phyloP scores from a whole-genome alignment of 2,888 invertebrate species.

The Erebia palarica region DNA sequence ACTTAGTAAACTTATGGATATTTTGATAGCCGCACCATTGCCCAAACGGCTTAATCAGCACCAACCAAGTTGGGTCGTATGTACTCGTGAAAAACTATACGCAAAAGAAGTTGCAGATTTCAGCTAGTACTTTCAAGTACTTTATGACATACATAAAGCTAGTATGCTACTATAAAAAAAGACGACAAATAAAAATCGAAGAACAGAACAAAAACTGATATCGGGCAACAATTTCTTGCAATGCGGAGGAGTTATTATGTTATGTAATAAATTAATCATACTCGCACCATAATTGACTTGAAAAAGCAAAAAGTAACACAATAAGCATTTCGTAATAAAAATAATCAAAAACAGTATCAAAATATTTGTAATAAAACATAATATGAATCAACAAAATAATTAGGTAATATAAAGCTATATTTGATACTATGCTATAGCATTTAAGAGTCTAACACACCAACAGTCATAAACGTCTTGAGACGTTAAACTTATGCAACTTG shows the following conservation, averaged over 20 bases:
- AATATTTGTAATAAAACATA: conserved; percentile 33
- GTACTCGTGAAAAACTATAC: background rate
- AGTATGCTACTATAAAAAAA: too few species aligned
- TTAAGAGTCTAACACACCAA: conserved; percentile 12
- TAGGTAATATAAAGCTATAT: background rate
- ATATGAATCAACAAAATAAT: conserved; percentile 36
- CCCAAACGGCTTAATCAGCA: background rate
- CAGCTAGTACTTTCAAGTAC: background rate
- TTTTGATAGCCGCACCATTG: background rate
- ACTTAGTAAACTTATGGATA: background rate
- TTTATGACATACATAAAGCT: background rate
- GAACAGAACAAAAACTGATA: too few species aligned
- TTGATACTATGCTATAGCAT: background rate
- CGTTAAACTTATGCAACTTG: too few species aligned
- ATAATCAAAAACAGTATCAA: conserved; percentile 32
- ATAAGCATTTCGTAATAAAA: conserved; percentile 40
- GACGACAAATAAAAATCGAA: too few species aligned
- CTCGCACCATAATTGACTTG: conserved; percentile 79
- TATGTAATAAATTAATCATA: conserved; percentile 50
- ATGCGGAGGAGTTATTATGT: conserved; percentile 41
- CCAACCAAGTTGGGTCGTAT: background rate
- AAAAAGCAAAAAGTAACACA: conserved; percentile 54
- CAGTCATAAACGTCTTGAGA: background rate
- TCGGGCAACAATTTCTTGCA: conserved; percentile 42
- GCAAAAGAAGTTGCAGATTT: background rate